Percentiles rank a stretch among this genome's conserved stretches.
Evolutionary conservation across 1,140 invertebrate genomes (phyloP).

Genomic region (Holotrichia oblita): DNA sequence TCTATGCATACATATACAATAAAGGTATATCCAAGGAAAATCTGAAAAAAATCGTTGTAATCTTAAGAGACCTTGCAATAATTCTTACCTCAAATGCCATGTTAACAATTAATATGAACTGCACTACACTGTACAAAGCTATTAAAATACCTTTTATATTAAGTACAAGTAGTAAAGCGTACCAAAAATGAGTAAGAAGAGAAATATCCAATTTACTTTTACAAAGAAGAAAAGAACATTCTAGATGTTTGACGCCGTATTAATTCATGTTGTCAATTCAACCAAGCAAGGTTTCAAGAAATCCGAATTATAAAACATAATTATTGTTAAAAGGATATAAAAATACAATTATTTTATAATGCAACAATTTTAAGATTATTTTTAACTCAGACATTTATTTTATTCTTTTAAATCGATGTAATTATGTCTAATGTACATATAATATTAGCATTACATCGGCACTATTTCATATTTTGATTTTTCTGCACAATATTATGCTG

Average conservation of each 20-base stretch:
- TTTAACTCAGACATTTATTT: too few relatives aligned
- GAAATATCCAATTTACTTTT: too few relatives aligned
- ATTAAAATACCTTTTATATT: background rate
- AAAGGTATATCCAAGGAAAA: background rate
- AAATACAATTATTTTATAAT: too few relatives aligned
- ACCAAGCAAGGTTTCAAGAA: background rate
- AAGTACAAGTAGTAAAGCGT: background rate
- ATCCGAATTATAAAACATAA: background rate
- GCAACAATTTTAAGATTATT: too few relatives aligned
- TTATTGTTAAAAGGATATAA: background rate
- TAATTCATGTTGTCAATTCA: background rate
- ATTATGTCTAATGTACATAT: too few relatives aligned
- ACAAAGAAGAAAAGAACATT: background rate
- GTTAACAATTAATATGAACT: too few relatives aligned
- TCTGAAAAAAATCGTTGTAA: background rate
- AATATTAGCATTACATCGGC: too few relatives aligned
- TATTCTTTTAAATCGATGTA: too few relatives aligned
- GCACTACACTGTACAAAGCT: background rate
- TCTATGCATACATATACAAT: background rate
- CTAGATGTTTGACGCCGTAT: background rate
- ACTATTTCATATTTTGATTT: too few relatives aligned
- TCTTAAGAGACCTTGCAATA: too few relatives aligned
- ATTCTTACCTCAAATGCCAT: too few relatives aligned
- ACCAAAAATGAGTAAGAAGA: background rate
- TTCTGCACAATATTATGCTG: too few relatives aligned